A percentile compares a stretch with the other conserved stretches of the same genome.
These are phyloP conservation scores for Phacellophora camtschatica DNA, from an alignment of 30 jellyfish, hydroid and myxozoan species.

Conservation along the genomic window DNA sequence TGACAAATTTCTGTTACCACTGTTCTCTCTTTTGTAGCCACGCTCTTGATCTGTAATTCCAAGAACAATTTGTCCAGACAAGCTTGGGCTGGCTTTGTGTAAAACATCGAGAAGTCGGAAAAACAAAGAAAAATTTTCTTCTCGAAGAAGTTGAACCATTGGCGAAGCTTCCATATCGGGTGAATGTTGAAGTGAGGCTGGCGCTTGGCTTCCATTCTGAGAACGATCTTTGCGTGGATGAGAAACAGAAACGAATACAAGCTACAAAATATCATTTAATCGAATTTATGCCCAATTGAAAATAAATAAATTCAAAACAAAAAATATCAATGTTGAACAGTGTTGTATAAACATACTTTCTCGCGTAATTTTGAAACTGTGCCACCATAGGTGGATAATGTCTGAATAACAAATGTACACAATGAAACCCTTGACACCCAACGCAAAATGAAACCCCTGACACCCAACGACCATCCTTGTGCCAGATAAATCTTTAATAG, in stretches of 20 bases:
- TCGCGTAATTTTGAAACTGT: too few species aligned
- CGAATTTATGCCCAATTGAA: too few species aligned
- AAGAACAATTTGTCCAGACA: background rate
- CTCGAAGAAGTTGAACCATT: constrained; percentile 81
- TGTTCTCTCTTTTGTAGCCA: background rate
- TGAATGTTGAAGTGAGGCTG: constrained; percentile 84
- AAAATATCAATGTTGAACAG: too few species aligned
- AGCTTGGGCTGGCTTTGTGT: constrained; percentile 32
- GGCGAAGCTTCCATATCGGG: constrained; percentile 94
- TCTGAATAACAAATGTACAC: too few species aligned
- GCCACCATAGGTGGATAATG: too few species aligned
- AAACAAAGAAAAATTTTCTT: constrained; percentile 59
- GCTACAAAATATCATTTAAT: too few species aligned
- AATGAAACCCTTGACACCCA: too few species aligned
- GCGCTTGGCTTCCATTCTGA: constrained; percentile 63
- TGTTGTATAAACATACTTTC: too few species aligned
- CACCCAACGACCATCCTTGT: too few species aligned
- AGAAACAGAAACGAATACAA: constrained; percentile 88
- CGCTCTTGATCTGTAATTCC: background rate
- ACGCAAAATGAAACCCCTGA: too few species aligned
- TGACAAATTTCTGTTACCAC: constrained; percentile 10
- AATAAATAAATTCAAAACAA: too few species aligned
- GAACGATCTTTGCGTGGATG: constrained; percentile 83
- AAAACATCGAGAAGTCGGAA: constrained; percentile 81
- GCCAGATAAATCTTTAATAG: too few species aligned